phyloP scores from a whole-genome alignment of 1,140 invertebrate species.

The Drosophila ananassae region DNA sequence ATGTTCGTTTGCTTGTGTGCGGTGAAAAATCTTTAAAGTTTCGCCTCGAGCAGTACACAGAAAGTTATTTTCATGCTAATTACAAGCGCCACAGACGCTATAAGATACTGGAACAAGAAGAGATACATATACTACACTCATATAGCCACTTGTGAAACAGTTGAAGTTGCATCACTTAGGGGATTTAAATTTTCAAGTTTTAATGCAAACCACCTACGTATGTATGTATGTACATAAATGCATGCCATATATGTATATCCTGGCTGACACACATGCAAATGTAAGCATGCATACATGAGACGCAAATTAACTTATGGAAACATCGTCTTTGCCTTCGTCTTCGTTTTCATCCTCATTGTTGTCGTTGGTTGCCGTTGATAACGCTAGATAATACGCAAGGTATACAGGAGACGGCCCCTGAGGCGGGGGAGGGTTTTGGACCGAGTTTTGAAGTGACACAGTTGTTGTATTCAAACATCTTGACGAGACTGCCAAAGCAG shows the following conservation, averaged over 20 bases:
- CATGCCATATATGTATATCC: neutral
- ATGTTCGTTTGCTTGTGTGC: conserved; percentile 3
- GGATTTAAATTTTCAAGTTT: conserved; percentile 80
- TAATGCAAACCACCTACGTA: conserved; percentile 66
- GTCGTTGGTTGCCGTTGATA: conserved; percentile 58
- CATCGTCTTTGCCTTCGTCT: conserved; percentile 49
- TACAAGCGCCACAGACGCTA: conserved; percentile 47
- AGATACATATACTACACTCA: conserved; percentile 17
- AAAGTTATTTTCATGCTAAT: conserved; percentile 74
- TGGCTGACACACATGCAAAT: conserved; percentile 66
- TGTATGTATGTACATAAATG: conserved; percentile 9
- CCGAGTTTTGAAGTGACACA: conserved; percentile 53
- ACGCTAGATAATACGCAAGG: conserved; percentile 69
- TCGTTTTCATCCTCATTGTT: conserved; percentile 56
- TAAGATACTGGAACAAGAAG: conserved; percentile 27
- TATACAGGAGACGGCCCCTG: conserved; percentile 37
- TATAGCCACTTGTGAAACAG: conserved; percentile 39
- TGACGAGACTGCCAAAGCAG: conserved; percentile 62
- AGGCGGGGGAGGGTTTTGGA: conserved; percentile 12
- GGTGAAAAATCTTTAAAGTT: conserved; percentile 57
- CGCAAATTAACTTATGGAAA: conserved; percentile 78
- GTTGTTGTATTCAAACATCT: conserved; percentile 67
- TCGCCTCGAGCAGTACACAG: conserved; percentile 28
- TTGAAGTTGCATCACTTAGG: conserved; percentile 69
- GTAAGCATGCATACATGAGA: conserved; percentile 62